phyloP scores from a whole-genome alignment of 2,888 invertebrate genomes.

The Microplitis deprimator region DNA sequence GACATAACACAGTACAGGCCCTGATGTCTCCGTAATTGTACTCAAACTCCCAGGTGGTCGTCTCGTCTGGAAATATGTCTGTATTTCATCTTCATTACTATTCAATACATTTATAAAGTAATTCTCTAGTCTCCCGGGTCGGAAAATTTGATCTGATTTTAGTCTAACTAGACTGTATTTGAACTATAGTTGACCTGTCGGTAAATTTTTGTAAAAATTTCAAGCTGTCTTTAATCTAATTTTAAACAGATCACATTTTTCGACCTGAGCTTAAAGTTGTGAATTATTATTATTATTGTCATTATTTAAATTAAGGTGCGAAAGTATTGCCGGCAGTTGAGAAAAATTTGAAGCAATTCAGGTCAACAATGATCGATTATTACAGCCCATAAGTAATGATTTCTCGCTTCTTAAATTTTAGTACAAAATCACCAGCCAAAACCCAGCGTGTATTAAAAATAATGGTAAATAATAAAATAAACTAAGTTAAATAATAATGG shows the following conservation, averaged over 20 bases:
- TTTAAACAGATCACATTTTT: neutral
- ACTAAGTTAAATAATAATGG: neutral
- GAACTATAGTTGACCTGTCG: no score
- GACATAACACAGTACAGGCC: conserved; percentile 19
- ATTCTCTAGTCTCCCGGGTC: neutral
- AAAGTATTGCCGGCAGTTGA: conserved; percentile 13
- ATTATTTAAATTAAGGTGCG: neutral
- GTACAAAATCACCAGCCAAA: neutral
- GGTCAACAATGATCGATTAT: conserved; percentile 29
- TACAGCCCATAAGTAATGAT: conserved; percentile 6
- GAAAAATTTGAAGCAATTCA: conserved; percentile 13
- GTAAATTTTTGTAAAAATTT: no score
- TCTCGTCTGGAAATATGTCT: neutral
- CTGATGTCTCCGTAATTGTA: conserved; percentile 12
- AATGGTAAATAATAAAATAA: conserved; percentile 1
- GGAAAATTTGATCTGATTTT: no score
- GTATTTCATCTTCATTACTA: neutral
- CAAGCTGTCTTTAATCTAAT: neutral
- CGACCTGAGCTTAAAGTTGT: no score
- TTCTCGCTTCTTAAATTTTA: conserved; percentile 8
- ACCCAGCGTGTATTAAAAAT: neutral
- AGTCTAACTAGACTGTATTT: no score
- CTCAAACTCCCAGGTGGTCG: conserved; percentile 5
- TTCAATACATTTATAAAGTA: neutral
- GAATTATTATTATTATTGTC: neutral